These are phyloP conservation scores for Campylomormyrus numenius DNA, from an alignment of 2,113 vertebrate species.

Conservation along the genomic window DNA sequence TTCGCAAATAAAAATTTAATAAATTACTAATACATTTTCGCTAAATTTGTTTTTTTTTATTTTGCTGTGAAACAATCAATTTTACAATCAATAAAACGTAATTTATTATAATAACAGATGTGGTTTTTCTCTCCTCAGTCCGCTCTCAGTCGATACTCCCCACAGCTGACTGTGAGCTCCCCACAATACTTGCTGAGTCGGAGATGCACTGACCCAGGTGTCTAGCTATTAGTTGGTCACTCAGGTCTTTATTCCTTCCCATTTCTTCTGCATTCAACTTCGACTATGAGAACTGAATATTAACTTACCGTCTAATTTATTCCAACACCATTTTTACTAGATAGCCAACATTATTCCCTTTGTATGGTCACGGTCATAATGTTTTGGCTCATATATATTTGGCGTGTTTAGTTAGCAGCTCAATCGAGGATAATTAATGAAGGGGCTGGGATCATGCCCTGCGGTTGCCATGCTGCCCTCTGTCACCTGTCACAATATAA, in stretches of 20 bases:
- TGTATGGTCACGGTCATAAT: neutral
- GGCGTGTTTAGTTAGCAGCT: neutral
- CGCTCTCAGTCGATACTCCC: neutral
- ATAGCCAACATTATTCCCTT: neutral
- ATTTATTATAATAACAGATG: neutral
- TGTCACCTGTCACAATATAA: neutral
- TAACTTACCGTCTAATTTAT: neutral
- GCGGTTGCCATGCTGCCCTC: neutral
- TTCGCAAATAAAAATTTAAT: neutral
- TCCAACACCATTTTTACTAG: neutral
- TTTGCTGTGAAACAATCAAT: neutral
- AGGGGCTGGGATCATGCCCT: neutral
- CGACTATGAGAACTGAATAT: neutral
- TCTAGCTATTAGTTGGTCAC: neutral
- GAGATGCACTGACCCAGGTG: neutral
- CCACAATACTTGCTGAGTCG: neutral
- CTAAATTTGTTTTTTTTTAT: neutral
- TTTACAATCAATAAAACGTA: neutral
- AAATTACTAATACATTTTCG: neutral
- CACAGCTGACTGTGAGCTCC: neutral
- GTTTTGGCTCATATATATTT: neutral
- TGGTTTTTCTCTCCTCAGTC: neutral
- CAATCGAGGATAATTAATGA: neutral
- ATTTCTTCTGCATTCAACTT: neutral
- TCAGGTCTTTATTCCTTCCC: neutral